phyloP scores from a whole-genome alignment of 2,888 invertebrate genomes.

The Aplocera efformata region DNA sequence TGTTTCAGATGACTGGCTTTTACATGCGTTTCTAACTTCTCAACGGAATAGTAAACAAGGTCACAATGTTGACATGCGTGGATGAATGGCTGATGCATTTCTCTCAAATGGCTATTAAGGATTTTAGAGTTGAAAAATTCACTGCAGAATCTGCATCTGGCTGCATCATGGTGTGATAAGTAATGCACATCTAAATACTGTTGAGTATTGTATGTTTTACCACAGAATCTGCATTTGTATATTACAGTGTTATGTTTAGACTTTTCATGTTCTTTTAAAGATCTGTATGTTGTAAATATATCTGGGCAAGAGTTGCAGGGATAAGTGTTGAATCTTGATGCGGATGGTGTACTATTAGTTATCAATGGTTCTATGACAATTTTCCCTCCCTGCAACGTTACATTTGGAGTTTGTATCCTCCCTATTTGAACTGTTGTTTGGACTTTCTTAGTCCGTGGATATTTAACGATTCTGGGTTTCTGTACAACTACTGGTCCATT shows the following conservation, averaged over 20 bases:
- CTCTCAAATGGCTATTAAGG: constrained; percentile 36
- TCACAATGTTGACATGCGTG: constrained; percentile 45
- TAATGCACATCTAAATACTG: constrained; percentile 48
- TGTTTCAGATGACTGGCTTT: constrained; percentile 39
- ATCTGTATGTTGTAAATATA: constrained; percentile 42
- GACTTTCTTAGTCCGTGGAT: constrained; percentile 18
- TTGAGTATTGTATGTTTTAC: constrained; percentile 43
- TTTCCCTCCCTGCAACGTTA: constrained; percentile 38
- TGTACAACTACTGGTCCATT: constrained; percentile 22
- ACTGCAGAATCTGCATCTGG: constrained; percentile 45
- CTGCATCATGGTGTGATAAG: constrained; percentile 36
- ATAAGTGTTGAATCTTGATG: constrained; percentile 35
- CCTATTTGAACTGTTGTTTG: neutral
- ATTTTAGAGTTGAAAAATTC: constrained; percentile 32
- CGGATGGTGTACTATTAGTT: constrained; percentile 24
- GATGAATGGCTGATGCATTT: constrained; percentile 36
- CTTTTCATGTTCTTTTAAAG: constrained; percentile 46
- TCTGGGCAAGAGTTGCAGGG: constrained; percentile 41
- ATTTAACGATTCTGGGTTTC: constrained; percentile 18
- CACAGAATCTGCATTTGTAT: constrained; percentile 43
- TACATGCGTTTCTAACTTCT: constrained; percentile 41
- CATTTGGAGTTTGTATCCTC: constrained; percentile 29
- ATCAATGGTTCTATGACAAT: constrained; percentile 38
- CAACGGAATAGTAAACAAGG: constrained; percentile 40
- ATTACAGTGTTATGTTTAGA: constrained; percentile 37